Evolutionary conservation across 2,113 vertebrate species (phyloP).

Genomic region (Dendropsophus ebraccatus): DNA sequence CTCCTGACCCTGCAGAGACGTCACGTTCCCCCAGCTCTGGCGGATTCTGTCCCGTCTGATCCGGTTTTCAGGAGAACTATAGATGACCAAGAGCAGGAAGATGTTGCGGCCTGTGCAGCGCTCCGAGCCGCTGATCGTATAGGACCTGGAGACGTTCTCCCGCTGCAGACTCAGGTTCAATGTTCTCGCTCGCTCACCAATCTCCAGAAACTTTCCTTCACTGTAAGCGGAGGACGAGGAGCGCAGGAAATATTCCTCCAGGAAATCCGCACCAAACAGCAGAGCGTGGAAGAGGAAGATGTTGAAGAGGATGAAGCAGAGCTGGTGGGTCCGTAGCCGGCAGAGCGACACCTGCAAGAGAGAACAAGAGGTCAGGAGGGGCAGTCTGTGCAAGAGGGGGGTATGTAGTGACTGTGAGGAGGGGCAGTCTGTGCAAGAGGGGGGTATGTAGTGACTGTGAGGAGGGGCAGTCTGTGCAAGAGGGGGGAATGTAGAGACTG

Average conservation of each 20-base stretch:
- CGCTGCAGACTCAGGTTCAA: constrained; percentile 72
- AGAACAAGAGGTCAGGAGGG: not conserved
- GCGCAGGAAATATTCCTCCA: too few species aligned
- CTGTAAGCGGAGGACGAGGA: constrained; percentile 78
- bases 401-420: too few species aligned
- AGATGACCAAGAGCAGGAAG: too few species aligned
- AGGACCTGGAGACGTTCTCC: constrained; percentile 77
- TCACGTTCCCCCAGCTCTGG: constrained; percentile 84
- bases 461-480: too few species aligned
- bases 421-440: too few species aligned
- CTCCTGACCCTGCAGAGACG: constrained; percentile 65
- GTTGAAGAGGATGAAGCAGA: constrained; percentile 91
- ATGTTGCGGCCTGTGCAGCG: too few species aligned
- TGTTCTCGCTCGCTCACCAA: constrained; percentile 83
- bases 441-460: too few species aligned
- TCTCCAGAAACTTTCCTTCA: constrained; percentile 73
- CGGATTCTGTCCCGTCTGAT: constrained; percentile 77
- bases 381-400: too few species aligned
- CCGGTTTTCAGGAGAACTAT: constrained; percentile 73
- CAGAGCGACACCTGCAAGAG: constrained; percentile 75
- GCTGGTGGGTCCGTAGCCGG: constrained; percentile 87
- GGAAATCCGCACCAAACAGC: constrained; percentile 88
- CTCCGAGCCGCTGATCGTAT: constrained; percentile 68
- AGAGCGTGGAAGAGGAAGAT: constrained; percentile 85
- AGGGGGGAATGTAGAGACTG: too few species aligned